Percentiles rank a stretch among this genome's conserved stretches.
phyloP scores from a whole-genome alignment of 2,113 vertebrate genomes.

The Microcebus murinus region DNA sequence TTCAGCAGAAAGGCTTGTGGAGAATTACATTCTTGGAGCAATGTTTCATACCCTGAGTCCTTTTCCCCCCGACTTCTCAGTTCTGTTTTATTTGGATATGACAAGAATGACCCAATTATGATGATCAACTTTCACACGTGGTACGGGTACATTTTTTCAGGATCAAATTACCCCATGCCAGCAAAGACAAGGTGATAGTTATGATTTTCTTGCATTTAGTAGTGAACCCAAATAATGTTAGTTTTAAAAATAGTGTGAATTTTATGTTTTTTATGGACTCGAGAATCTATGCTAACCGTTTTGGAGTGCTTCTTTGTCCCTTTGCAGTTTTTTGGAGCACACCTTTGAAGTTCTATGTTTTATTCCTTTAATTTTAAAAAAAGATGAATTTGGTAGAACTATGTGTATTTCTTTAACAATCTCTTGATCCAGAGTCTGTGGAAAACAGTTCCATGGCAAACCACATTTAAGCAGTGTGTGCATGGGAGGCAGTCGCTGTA shows the following conservation, averaged over 20 bases:
- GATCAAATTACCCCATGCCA: background rate
- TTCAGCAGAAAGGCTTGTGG: background rate
- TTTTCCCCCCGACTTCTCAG: background rate
- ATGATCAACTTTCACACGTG: background rate
- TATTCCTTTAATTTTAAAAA: constrained; percentile 29
- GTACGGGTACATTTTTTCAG: background rate
- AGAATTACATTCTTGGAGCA: background rate
- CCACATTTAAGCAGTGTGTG: background rate
- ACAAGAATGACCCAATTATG: background rate
- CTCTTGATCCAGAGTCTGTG: background rate
- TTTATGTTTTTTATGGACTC: background rate
- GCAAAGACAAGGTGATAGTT: background rate
- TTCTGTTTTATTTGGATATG: background rate
- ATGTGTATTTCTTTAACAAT: background rate
- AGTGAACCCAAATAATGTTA: background rate
- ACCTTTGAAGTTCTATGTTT: background rate
- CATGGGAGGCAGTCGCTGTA: background rate
- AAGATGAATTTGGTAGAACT: background rate
- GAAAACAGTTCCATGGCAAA: background rate
- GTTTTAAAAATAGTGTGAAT: background rate
- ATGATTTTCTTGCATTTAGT: background rate
- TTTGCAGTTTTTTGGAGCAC: background rate
- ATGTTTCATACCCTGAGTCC: background rate
- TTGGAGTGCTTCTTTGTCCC: background rate
- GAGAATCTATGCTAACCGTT: background rate